phyloP scores from a whole-genome alignment of 2,797 vertebrate genomes.

The Mormyrops boulengeri region DNA sequence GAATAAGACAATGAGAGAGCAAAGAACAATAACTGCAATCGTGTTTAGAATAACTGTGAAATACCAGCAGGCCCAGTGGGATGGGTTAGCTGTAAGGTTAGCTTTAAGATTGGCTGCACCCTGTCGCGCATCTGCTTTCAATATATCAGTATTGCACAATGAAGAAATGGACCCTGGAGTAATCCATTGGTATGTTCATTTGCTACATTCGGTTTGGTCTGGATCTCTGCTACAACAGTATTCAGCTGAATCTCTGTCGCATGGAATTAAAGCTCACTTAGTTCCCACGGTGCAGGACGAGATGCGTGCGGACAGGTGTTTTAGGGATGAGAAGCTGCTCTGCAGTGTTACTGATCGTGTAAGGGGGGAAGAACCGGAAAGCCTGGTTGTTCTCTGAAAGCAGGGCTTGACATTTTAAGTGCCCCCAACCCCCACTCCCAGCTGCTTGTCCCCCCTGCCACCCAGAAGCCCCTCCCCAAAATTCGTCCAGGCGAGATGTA shows the following conservation, averaged over 20 bases:
- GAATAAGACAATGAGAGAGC: background rate
- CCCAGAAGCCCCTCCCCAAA: slow-evolving; percentile 17
- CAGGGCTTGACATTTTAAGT: background rate
- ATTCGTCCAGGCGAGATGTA: slow-evolving; percentile 59
- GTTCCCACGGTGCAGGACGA: background rate
- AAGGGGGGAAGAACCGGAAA: background rate
- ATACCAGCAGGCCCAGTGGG: background rate
- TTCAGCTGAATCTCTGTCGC: background rate
- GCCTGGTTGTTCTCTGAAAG: background rate
- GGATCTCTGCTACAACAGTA: background rate
- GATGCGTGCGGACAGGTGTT: background rate
- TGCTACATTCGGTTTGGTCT: background rate
- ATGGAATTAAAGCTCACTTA: background rate
- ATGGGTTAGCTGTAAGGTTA: background rate
- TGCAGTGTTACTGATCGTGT: background rate
- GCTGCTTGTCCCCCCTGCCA: slow-evolving; percentile 3
- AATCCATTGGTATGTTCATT: background rate
- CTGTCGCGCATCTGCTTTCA: background rate
- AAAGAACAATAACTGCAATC: background rate
- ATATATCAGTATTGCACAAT: background rate
- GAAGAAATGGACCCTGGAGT: background rate
- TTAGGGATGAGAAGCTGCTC: background rate
- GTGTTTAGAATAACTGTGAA: background rate
- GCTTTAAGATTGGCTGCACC: background rate
- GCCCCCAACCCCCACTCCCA: background rate